Percentiles rank a stretch among this genome's conserved stretches.
Conservation (phyloP, 2,888 invertebrate genomes). For the Acronicta aceris region DNA sequence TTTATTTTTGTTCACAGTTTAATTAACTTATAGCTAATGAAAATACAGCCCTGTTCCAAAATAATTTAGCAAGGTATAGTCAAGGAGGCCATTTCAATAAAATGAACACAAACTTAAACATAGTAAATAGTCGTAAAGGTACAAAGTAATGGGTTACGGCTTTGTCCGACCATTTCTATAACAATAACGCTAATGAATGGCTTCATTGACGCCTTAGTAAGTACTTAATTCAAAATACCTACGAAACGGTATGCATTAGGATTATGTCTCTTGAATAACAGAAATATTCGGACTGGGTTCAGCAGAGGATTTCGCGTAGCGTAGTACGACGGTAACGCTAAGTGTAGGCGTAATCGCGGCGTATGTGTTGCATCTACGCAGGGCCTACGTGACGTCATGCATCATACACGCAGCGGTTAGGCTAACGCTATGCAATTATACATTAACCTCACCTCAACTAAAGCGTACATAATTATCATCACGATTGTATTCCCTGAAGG, state of each 20-base stretch:
- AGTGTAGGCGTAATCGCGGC: too few species aligned
- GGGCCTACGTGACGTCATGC: not conserved
- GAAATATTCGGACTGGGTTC: not conserved
- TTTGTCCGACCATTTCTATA: conserved; percentile 23
- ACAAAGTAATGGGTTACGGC: conserved; percentile 18
- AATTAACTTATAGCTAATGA: not conserved
- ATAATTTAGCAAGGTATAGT: not conserved
- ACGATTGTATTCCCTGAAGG: too few species aligned
- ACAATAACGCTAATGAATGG: conserved; percentile 39
- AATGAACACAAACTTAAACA: conserved; percentile 15
- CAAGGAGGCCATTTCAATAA: conserved; percentile 16
- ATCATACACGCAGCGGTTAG: not conserved
- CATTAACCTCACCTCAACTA: too few species aligned
- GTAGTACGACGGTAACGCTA: too few species aligned
- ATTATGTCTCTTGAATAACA: not conserved
- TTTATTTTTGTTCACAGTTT: conserved; percentile 1
- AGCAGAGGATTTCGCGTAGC: not conserved
- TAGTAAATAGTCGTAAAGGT: conserved; percentile 21
- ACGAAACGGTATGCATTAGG: conserved; percentile 7
- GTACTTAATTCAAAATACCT: conserved; percentile 15
- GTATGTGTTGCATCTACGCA: not conserved
- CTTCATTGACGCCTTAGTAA: conserved; percentile 17
- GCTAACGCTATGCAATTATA: not conserved
- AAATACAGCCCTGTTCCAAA: not conserved
- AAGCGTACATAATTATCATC: too few species aligned